Evolutionary conservation across 2,888 invertebrate species (phyloP), one percentile per base, ranked within the genome.

Genomic region (Nasonia oneida): DNA sequence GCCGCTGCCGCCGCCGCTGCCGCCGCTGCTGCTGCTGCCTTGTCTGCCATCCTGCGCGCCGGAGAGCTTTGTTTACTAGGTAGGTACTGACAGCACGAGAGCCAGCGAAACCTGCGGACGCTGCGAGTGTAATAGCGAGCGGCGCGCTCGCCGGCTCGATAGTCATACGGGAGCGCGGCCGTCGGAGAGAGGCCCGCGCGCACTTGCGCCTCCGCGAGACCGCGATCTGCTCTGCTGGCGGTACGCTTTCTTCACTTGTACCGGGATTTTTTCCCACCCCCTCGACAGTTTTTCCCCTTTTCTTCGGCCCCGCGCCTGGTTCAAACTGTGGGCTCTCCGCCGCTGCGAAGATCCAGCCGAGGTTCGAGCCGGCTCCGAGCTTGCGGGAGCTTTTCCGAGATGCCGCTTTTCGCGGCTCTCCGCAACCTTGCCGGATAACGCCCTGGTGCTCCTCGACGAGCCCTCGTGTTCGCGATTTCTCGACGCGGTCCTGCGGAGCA

Each of bases 131-230:
- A 67, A 83, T 77, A 70, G 73, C 73, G 50, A 14, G 39, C 57
- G 18, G 15, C 15, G 47, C 37, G 73, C 73, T 42, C 29, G n/a
- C 15, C 15, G 67, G 57, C 23, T 12, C 50, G 74, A 18, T 79
- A 33, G 87, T 78, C 83, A 89, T 86, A 67, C 74, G 18, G 57
- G 76, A 89, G 90, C 90, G 87, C 91, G 91, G 90, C 90, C 91
- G 89, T 88, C 89, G 91, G 85, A 89, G 91, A 91, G 88, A 90
- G 89, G 5, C 90, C 89, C 86, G 12, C 12, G 78, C 61, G 86
- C n/a, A 64, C 87, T 85, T 84, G 86, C 81, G 87, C 86, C 86
- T 81, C 77, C 12, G 6, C 14, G 14, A 33, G 33, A 39, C n/a
- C 71, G 47, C 53, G 47, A 8, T 42, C 82, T 78, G 83, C 86